Evolutionary conservation across 2,113 vertebrate species (phyloP).

Genomic region (Eira barbara): DNA sequence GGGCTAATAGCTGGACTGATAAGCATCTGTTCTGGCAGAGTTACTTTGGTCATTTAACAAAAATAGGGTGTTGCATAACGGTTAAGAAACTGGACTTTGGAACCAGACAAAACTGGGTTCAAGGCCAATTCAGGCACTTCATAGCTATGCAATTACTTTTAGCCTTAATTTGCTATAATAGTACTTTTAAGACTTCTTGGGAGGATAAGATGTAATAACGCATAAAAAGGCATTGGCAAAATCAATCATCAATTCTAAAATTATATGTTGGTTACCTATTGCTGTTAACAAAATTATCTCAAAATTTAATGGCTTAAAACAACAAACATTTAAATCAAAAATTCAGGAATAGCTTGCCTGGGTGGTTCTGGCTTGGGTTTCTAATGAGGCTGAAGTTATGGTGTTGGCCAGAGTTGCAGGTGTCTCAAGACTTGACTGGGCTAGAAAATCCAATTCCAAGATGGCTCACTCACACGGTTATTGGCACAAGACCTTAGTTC

Average conservation of each 20-base stretch:
- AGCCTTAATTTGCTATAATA: neutral
- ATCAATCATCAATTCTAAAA: neutral
- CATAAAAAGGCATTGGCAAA: neutral
- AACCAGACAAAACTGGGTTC: neutral
- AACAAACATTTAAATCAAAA: neutral
- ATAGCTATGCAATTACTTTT: neutral
- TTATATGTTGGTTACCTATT: neutral
- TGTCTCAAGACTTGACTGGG: neutral
- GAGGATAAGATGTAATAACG: neutral
- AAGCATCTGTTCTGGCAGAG: neutral
- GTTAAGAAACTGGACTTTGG: neutral
- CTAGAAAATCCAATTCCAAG: neutral
- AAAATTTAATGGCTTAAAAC: neutral
- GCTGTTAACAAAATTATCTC: neutral
- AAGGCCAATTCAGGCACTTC: neutral
- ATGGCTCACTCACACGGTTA: neutral
- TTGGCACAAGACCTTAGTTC: neutral
- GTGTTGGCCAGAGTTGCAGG: neutral
- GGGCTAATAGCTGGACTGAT: neutral
- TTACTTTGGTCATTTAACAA: neutral
- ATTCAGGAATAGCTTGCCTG: neutral
- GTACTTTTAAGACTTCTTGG: neutral
- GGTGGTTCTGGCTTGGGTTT: neutral
- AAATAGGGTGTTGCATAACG: neutral
- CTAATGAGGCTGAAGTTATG: neutral